Base-by-base conservation (phyloP, 2,113 vertebrate species). In the Callionymus lyra region DNA sequence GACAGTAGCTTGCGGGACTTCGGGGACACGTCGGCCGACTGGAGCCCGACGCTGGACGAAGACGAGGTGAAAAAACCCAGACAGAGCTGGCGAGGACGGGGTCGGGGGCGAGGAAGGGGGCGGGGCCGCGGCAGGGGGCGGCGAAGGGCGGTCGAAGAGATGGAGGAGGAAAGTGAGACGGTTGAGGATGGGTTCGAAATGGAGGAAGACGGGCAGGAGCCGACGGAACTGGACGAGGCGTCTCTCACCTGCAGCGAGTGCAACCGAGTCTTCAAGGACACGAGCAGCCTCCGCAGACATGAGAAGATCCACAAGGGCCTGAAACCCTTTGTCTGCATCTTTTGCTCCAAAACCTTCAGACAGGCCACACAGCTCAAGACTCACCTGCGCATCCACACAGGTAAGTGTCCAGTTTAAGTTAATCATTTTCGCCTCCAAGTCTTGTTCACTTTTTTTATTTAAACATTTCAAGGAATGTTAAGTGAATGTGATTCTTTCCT, bases 361-460 rank as follows among this genome's bases (percentile, higher is more conserved):
- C 95, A 98, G 56, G 94, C 92, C 16, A 98, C 97, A 16, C 95
- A 98, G 78, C 78, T 98, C 72, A 98, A 98, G 72, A 98, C 94
- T 0, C 95, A 98, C 58, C 88, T 98, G 72, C 89, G 94, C 63
- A 96, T 91, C 18, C 95, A 98, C 80, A 98, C 95, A 88, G 94
- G 95, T 98, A 78, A 86, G 83, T 16, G 6, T 5, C 4, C 6
- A 36, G 6, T 13, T 36, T 36, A 14, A 13, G n/a, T 36, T 36
- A 1, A 2, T 11, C 12, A 10, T 2, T 6, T 3, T 13, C 3
- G 10, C 10, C 37, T n/a, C n/a, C n/a, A n/a, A n/a, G n/a, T n/a
- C n/a, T n/a, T n/a, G n/a, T n/a, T n/a, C n/a, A n/a, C n/a, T n/a
- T n/a, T n/a, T n/a, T n/a, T n/a, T n/a, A n/a, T n/a, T n/a, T n/a